Conservation (phyloP, 2,113 vertebrate genomes). For the Hemichromis elongatus region DNA sequence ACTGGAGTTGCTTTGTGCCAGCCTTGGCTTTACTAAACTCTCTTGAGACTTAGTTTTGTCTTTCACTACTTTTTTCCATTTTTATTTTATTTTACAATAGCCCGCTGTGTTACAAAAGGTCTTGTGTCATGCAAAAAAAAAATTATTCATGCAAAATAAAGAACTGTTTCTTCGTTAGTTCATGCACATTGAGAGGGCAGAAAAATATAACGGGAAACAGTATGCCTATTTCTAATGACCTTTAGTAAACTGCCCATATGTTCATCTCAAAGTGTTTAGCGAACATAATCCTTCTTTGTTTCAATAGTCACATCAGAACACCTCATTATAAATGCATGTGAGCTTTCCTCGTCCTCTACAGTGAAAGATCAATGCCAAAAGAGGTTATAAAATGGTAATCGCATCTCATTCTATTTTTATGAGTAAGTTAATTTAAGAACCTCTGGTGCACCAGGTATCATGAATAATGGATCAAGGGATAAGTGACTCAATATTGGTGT, state of each 20-base stretch:
- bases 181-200: neutral
- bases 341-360: constrained; percentile 29
- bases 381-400: constrained; percentile 62
- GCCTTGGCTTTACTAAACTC: neutral
- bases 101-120: neutral
- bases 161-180: neutral
- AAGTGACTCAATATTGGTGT: neutral
- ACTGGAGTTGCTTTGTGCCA: neutral
- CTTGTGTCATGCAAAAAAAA: neutral
- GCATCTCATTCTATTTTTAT: constrained; percentile 52
- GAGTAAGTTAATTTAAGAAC: constrained; percentile 51
- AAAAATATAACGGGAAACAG: neutral
- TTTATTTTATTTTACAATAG: neutral
- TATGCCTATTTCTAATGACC: neutral
- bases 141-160: accelerated
- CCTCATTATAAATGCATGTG: constrained; percentile 44
- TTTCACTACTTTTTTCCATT: neutral
- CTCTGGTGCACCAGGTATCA: constrained; percentile 3
- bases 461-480: constrained; percentile 2
- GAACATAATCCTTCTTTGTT: neutral
- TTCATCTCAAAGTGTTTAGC: neutral
- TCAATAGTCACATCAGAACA: constrained; percentile 13
- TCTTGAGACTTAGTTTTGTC: neutral
- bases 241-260: neutral
- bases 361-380: constrained; percentile 48